phyloP scores from a whole-genome alignment of 1,140 invertebrate genomes.

The Leguminivora glycinivorella region DNA sequence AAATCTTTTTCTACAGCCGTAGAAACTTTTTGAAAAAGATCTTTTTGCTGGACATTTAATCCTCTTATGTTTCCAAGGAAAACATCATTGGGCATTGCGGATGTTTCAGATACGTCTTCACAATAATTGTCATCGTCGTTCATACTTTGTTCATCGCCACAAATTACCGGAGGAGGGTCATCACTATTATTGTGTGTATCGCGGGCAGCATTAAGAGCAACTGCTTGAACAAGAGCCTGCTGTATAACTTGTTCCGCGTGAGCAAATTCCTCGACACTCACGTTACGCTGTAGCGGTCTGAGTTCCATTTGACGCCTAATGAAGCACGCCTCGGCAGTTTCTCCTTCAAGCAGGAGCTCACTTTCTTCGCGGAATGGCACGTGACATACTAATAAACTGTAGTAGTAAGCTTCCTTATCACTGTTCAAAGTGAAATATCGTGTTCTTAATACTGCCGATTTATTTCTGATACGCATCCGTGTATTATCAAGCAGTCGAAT shows the following conservation, averaged over 20 bases:
- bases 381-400: constrained; percentile 34
- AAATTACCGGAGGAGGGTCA: not conserved
- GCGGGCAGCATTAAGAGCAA: constrained; percentile 35
- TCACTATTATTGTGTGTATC: constrained; percentile 26
- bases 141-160: constrained; percentile 36
- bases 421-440: constrained; percentile 44
- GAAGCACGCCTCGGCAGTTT: constrained; percentile 36
- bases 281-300: constrained; percentile 29
- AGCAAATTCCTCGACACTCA: constrained; percentile 34
- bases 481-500: constrained; percentile 39
- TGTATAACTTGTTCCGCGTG: constrained; percentile 40
- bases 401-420: constrained; percentile 38
- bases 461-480: constrained; percentile 43
- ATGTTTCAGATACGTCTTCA: constrained; percentile 33
- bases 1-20: constrained; percentile 21
- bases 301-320: constrained; percentile 37
- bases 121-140: constrained; percentile 35
- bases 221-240: constrained; percentile 35
- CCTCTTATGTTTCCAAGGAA: constrained; percentile 31
- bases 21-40: constrained; percentile 29
- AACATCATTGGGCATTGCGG: constrained; percentile 35
- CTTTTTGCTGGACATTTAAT: constrained; percentile 32
- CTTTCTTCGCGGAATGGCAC: constrained; percentile 30
- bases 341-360: constrained; percentile 28
- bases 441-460: constrained; percentile 36